Evolutionary conservation across 2,113 vertebrate species (phyloP).

Genomic region (Ameiurus melas): DNA sequence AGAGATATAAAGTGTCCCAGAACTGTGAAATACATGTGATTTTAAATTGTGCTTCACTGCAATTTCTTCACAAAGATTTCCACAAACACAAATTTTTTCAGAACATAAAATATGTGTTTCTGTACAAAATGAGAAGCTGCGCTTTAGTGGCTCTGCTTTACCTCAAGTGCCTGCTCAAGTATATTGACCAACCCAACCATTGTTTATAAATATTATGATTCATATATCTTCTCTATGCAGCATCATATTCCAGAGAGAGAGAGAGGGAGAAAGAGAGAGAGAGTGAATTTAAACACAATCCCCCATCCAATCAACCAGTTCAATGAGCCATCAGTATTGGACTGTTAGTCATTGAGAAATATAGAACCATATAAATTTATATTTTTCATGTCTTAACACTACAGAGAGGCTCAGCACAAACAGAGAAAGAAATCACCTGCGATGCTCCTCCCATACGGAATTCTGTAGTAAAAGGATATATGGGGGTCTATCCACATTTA

Average conservation of each 20-base stretch:
- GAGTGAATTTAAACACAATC: not conserved
- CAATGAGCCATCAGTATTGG: not conserved
- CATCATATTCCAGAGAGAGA: not conserved
- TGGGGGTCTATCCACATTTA: not conserved
- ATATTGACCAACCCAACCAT: not conserved
- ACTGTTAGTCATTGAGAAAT: not conserved
- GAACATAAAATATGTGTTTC: not conserved
- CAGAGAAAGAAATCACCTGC: not conserved
- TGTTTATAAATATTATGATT: not conserved
- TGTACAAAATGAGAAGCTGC: not conserved
- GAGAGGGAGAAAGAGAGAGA: not conserved
- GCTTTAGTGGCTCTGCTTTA: not conserved
- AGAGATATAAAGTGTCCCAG: not conserved
- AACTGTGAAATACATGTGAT: not conserved
- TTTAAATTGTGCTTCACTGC: not conserved
- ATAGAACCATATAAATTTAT: not conserved
- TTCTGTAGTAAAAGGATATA: not conserved
- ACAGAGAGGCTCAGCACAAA: not conserved
- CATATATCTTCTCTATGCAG: not conserved
- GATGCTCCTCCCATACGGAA: not conserved
- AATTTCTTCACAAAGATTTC: not conserved
- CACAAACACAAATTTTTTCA: not conserved
- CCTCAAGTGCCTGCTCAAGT: not conserved
- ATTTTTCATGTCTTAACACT: not conserved
- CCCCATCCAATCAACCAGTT: not conserved